Evolutionary conservation across 2,888 invertebrate species (phyloP), one percentile per base, ranked within the genome.

Genomic region (Noctua janthe): DNA sequence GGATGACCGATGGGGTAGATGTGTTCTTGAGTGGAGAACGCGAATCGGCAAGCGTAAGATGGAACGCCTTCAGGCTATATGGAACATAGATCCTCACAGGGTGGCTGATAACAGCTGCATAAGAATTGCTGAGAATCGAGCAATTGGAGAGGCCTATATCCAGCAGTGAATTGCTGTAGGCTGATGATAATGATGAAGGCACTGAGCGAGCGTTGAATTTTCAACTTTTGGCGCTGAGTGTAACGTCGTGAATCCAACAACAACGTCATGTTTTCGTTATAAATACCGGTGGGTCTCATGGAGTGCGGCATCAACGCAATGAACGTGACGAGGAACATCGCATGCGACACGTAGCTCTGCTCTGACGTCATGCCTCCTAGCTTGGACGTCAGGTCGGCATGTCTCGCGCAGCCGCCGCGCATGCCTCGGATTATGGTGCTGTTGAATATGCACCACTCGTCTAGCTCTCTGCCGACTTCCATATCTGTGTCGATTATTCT

Each of bases 401-500:
- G 96, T 0, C 93, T 87, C 20, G 92, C 89, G 79, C 94, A 96
- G 0, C 91, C 94, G 5, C 93, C 94, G 71, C 92, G 90, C 93
- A 96, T 93, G 74, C 97, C 96, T 10, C 96, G 92, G n/a, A 96
- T 88, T 0, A 89, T 78, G 6, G 93, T 95, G 8, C 89, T 88
- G 84, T 90, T 94, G 90, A 98, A 94, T 62, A 93, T 94, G 91
- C 98, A 98, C 87, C 90, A 92, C 43, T 84, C 83, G 88, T 95
- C 95, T 75, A 97, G 89, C 85, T 97, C 97, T 17, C 95, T 93
- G 47, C 97, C 97, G 54, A 97, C 92, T 91, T 98, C 98, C 91
- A 98, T 97, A 93, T 98, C 98, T 29, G 98, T 98, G 94, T 98
- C 98, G 88, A 98, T 97, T 91, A 98, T 98, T 88, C 98, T 98